Conservation (phyloP, 2,113 vertebrate species). For the Psilopogon haemacephalus region DNA sequence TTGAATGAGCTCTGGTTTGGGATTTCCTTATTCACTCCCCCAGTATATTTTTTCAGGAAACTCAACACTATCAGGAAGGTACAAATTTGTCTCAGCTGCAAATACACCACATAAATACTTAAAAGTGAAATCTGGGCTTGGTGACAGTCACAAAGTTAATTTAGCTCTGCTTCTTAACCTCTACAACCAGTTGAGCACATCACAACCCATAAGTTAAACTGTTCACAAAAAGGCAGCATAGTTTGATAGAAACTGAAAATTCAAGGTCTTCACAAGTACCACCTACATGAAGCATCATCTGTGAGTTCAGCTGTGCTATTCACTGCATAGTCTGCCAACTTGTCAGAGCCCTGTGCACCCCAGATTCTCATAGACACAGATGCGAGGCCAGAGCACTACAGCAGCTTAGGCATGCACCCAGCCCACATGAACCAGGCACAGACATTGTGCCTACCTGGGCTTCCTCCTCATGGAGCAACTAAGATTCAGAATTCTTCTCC, state of each 20-base stretch:
- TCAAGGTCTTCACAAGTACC: not conserved
- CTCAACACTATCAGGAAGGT: not conserved
- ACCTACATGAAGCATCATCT: not conserved
- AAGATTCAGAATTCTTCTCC: not conserved
- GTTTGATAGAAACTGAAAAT: not conserved
- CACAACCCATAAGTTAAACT: not conserved
- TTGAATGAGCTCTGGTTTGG: not conserved
- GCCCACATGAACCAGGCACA: fast-evolving
- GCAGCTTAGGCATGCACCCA: not conserved
- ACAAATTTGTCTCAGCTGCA: not conserved
- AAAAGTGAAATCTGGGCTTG: not conserved
- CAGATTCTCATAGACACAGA: not conserved
- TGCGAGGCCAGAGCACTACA: not conserved
- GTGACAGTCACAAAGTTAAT: not conserved
- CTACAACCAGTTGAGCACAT: not conserved
- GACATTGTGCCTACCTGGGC: not conserved
- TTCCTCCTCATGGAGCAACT: not conserved
- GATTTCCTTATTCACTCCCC: not conserved
- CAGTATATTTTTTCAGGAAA: not conserved
- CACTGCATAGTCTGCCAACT: fast-evolving
- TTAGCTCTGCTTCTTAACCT: not conserved
- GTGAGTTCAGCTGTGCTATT: not conserved
- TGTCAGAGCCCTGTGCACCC: no score
- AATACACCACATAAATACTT: conserved; percentile 11
- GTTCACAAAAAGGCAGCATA: not conserved